phyloP scores from a whole-genome alignment of 2,113 vertebrate genomes.

The Phaetusa simplex region DNA sequence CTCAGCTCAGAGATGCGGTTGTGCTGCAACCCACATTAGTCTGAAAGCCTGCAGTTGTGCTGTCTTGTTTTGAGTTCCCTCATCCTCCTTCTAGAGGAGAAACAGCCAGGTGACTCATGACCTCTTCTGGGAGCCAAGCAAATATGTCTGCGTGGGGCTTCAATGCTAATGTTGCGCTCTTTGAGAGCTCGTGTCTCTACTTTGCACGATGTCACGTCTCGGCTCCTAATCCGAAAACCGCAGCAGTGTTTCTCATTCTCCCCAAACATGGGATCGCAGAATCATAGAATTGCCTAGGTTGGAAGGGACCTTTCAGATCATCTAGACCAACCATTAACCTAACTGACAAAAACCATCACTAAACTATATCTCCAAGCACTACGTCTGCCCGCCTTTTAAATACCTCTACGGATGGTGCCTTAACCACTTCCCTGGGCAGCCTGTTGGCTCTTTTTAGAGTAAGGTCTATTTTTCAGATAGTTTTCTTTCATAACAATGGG shows the following conservation, averaged over 20 bases:
- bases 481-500: neutral
- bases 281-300: too few species aligned
- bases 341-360: too few species aligned
- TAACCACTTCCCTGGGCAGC: too few species aligned
- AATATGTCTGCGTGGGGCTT: neutral
- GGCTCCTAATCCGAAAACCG: fast-evolving
- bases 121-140: neutral
- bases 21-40: neutral
- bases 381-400: too few species aligned
- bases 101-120: neutral
- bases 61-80: neutral
- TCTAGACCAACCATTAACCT: too few species aligned
- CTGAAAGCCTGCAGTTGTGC: neutral
- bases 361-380: too few species aligned
- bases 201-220: fast-evolving
- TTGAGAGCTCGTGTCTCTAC: neutral
- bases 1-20: neutral
- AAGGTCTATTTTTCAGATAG: neutral
- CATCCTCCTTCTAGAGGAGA: neutral
- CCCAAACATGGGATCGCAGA: neutral
- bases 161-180: neutral
- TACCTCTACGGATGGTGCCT: too few species aligned
- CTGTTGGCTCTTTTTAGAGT: neutral
- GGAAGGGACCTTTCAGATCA: too few species aligned
- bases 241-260: neutral